Base-by-base conservation (phyloP, 2,113 vertebrate species). In the Pao palembangensis region DNA sequence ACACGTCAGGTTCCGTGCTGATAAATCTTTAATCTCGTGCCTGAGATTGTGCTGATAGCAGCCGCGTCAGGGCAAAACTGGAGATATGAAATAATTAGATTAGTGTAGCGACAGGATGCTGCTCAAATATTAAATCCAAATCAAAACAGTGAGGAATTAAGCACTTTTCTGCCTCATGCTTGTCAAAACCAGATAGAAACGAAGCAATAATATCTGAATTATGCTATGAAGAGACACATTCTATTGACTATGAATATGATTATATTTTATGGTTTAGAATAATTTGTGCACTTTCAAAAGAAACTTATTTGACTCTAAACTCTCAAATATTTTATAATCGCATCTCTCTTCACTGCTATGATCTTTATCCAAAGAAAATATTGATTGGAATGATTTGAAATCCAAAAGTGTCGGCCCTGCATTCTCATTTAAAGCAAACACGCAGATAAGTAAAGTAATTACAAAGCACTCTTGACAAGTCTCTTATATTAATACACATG, bases 121-220 rank as follows among this genome's bases (percentile, higher is more conserved):
- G 56, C 18, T 52, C 47, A 51, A 68, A 71, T 79, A 75, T 71
- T 77, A 82, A 76, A 79, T 77, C 44, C 71, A 73, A 67, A 17
- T 67, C 61, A 47, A 50, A 84, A 77, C 61, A 73, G 69, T 77
- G 28, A 55, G 73, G 69, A 75, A 64, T 60, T 69, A 18, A 60
- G 52, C 51, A 28, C 56, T 77, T 71, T 61, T 63, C 34, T 19
- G 8, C 14, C 20, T 56, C 10, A 53, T 23, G 58, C 43, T 34
- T 47, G 5, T 54, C 61, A 64, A 67, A 76, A 60, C 69, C 31
- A 47, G 73, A 72, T 61, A 61, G 61, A 71, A 73, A 60, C 73
- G 76, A 81, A 58, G 72, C 70, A 82, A 80, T 85, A 80, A 84
- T 71, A 71, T 83, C 70, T 80, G 72, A 87, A 80, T 85, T 78